Base-by-base conservation (phyloP, 1,140 invertebrate genomes). In the Melitaea cinxia region DNA sequence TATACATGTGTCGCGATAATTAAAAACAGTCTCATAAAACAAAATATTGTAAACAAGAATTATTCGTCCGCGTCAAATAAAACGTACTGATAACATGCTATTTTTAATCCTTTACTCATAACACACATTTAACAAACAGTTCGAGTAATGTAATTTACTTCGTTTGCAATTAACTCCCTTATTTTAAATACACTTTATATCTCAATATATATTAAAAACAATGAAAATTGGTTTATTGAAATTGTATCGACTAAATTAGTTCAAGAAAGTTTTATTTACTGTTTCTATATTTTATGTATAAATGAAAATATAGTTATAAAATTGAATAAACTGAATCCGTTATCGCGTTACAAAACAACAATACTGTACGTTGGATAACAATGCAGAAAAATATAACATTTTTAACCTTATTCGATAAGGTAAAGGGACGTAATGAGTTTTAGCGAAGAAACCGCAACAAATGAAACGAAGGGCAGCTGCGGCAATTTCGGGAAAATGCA, bases 401-500 rank as follows among this genome's bases (percentile, higher is more conserved):
- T 30, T 59, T 55, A 57, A 12, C 23, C 64, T 42, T 56, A 49
- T 60, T 47, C 50, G 56, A 55, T 56, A 39, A 47, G 47, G 26
- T 45, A 39, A n/a, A 47, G 17, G 23, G 24, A 15, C 23, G 28
- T 62, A 66, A 70, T 53, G 37, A 65, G 52, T 45, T 68, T 72
- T 70, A 62, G 66, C 56, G 37, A 70, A 70, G 82, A 78, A 78
- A 80, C 77, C 76, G 70, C 75, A 82, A 56, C 72, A 85, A 81
- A 82, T 82, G 78, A 75, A 23, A 47, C 64, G 75, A 70, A 62
- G 75, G 77, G 73, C 85, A 83, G 80, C 77, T 82, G 78, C 65
- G 63, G 73, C 65, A 90, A 86, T 86, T 88, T 86, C 70, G 80
- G 82, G 81, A 85, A 87, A 89, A 83, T 77, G 82, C 82, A 83